Conservation (phyloP, 2,113 vertebrate genomes). For the Malurus cyaneus region DNA sequence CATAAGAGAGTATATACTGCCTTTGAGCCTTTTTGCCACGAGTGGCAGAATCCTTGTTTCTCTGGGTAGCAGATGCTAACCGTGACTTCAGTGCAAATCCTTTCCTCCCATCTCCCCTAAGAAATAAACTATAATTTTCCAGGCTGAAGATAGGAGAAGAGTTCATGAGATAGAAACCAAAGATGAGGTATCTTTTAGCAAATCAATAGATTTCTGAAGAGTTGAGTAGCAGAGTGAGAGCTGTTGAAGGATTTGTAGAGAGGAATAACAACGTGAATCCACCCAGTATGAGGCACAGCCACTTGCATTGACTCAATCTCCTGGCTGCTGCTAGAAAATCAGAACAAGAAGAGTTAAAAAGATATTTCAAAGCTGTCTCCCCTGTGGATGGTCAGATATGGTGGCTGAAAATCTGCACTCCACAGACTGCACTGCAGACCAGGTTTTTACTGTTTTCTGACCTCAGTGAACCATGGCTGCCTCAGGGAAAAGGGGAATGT, state of each 20-base stretch:
- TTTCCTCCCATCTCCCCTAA: neutral
- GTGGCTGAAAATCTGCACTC: slow-evolving; percentile 3
- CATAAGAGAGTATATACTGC: neutral
- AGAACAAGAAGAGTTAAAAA: slow-evolving; percentile 7
- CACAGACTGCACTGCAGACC: neutral
- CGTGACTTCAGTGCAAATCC: neutral
- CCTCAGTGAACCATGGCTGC: neutral
- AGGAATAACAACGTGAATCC: neutral
- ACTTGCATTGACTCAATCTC: neutral
- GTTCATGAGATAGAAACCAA: neutral
- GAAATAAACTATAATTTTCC: neutral
- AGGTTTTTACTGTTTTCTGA: slow-evolving; percentile 8
- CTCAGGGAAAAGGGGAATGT: neutral
- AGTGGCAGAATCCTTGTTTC: neutral
- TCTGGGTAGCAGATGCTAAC: neutral
- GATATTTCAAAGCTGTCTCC: neutral
- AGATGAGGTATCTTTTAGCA: neutral
- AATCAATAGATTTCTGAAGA: neutral
- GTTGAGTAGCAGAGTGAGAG: neutral
- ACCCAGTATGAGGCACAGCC: neutral
- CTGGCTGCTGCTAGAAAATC: neutral
- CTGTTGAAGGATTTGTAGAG: neutral
- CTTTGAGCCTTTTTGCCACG: neutral
- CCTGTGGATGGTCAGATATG: neutral
- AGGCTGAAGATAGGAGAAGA: neutral